Base-by-base conservation (phyloP, 2,113 vertebrate species). In the Charadrius vociferus region DNA sequence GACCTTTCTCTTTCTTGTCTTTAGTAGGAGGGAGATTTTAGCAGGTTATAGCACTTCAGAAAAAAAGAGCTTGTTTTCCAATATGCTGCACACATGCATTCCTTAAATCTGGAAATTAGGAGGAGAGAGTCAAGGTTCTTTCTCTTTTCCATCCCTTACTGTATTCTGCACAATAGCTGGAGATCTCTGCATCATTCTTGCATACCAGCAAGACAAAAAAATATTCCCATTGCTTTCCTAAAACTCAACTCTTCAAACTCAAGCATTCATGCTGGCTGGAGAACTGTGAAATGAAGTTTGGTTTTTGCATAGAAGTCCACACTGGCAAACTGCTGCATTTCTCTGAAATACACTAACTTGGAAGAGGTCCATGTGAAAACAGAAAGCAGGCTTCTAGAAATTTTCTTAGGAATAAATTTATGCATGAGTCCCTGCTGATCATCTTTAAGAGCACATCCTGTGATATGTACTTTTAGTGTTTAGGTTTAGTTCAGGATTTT, bases 71-170 rank as follows among this genome's bases (percentile, higher is more conserved):
- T 8, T 56, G 10, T 30, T 86, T 88, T 77, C 65, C n/a, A 39
- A 29, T 55, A 9, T 27, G 26, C 14, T 0, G 0, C 21, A 71
- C 13, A 30, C 12, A 20, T 41, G 3, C 11, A 23, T 81, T 88
- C 43, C 55, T 83, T 70, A 66, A 39, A 62, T 9, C 27, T 86
- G 47, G 52, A 81, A 78, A 74, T 73, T 24, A 77, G 23, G 15
- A 67, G 5, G 37, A 70, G 12, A 73, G 6, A 43, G 9, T 58
- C 32, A 70, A 41, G 12, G 34, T 84, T 90, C 29, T 74, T 88
- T 80, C 29, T 10, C 53, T 80, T 88, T 62, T 27, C 26, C 21
- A 43, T 65, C 39, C 18, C 8, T 79, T 88, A 8, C 37, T 47
- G 32, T 77, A 36, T 72, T 59, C 27, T 49, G 36, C 22, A 88